Base-by-base conservation (phyloP, 1,140 invertebrate genomes). In the Drosophila trapezifrons region DNA sequence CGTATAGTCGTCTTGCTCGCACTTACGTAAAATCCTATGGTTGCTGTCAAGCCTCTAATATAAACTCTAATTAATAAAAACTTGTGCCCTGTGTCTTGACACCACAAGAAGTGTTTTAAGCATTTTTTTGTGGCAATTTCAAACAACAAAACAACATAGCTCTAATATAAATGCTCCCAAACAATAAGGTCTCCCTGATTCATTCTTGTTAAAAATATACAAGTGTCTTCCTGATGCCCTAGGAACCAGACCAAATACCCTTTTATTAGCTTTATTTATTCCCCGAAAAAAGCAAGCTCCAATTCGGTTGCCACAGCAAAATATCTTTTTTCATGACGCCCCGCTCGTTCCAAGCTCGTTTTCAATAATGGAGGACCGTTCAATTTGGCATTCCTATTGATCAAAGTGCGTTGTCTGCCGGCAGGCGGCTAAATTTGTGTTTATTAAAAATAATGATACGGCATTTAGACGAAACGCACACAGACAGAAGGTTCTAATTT, bases 381-480 rank as follows among this genome's bases (percentile, higher is more conserved):
- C 55, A 45, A 49, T 69, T 69, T 55, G n/a, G 35, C 42, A 54
- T 66, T 69, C 57, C 38, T 46, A 73, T 55, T 73, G 76, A 78
- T 78, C 76, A 78, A 78, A 78, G 76, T 52, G 47, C 18, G 22
- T 22, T 32, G 59, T 13, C 35, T 40, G 35, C 17, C 13, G 35
- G 25, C 17, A 40, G 47, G n/a, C 25, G 20, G 40, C 42, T 38
- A 47, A 71, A 69, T 71, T 38, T 57, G 51, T 29, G 66, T 72
- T 78, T 78, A 78, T 78, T 66, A 78, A 78, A 66, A 78, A 78
- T 78, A 78, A 78, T 72, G 60, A 78, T 58, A 56, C 20, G 27
- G 17, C 76, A 56, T 64, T 72, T 76, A 42, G 51, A 22, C 10
- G 17, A 6, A 15, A 22, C 20, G 4, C n/a, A 15, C 40, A 25